Evolutionary conservation across 2,113 vertebrate species (phyloP).

Genomic region (Charina bottae): DNA sequence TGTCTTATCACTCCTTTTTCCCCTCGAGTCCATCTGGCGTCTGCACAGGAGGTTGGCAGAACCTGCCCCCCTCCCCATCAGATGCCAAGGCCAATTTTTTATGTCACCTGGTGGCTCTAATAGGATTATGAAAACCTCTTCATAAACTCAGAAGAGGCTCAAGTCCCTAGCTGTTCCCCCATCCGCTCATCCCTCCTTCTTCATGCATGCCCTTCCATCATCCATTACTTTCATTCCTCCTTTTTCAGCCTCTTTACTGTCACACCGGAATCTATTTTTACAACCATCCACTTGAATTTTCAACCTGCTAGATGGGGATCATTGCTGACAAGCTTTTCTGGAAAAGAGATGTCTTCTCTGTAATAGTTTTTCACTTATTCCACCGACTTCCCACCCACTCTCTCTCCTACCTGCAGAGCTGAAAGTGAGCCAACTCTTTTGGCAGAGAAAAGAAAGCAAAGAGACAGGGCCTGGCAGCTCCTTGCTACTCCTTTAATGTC

Average conservation of each 20-base stretch:
- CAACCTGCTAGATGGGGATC: slow-evolving; percentile 24
- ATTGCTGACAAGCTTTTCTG: slow-evolving; percentile 11
- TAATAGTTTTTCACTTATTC: slow-evolving; percentile 16
- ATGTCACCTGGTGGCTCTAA: slow-evolving; percentile 21
- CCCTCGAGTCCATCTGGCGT: slow-evolving; percentile 25
- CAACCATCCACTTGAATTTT: slow-evolving; percentile 18
- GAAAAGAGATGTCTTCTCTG: slow-evolving; percentile 21
- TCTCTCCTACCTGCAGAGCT: slow-evolving; percentile 1
- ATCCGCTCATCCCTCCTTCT: not conserved
- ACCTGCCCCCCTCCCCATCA: not conserved
- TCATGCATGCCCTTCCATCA: not conserved
- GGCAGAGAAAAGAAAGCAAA: not conserved
- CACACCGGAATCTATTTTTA: slow-evolving; percentile 21
- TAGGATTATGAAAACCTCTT: slow-evolving; percentile 35
- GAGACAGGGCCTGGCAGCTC: not conserved
- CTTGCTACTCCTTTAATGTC: not conserved
- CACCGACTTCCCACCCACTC: slow-evolving; percentile 18
- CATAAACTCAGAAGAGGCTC: slow-evolving; percentile 23
- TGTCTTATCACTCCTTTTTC: slow-evolving; percentile 10
- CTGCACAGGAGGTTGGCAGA: slow-evolving; percentile 27
- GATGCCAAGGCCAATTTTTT: slow-evolving; percentile 26
- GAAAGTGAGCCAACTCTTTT: slow-evolving; percentile 18
- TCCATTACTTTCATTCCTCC: not conserved
- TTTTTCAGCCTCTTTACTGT: slow-evolving; percentile 4
- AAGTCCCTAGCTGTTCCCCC: not conserved